Conservation (phyloP, 2,113 vertebrate genomes). For the Helogale parvula region DNA sequence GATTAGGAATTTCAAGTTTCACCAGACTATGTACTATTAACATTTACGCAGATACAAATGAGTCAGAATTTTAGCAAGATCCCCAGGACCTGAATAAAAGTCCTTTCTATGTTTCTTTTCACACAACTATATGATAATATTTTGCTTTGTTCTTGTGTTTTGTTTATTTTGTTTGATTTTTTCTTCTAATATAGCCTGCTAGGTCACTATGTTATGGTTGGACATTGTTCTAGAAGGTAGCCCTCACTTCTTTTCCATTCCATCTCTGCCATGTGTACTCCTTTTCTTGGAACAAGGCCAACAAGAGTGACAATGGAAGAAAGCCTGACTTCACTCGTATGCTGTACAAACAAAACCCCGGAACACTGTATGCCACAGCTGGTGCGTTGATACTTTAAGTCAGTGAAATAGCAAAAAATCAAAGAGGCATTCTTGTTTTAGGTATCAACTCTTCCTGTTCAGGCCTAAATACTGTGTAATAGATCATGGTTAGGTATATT, state of each 20-base stretch:
- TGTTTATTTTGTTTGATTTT: not conserved
- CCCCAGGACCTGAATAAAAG: not conserved
- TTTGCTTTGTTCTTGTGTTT: not conserved
- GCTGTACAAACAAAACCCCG: not conserved
- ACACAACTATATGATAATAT: not conserved
- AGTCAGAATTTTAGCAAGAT: not conserved
- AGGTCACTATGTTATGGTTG: not conserved
- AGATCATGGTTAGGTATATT: not conserved
- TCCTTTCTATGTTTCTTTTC: not conserved
- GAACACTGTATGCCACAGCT: not conserved
- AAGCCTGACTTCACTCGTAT: not conserved
- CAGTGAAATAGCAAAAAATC: not conserved
- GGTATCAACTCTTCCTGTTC: not conserved
- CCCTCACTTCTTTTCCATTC: not conserved
- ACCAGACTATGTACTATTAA: not conserved
- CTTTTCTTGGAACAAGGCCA: not conserved
- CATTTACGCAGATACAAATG: not conserved
- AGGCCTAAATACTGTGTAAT: not conserved
- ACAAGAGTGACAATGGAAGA: not conserved
- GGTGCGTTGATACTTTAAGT: not conserved
- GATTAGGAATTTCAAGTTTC: not conserved
- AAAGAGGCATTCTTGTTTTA: not conserved
- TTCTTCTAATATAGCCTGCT: not conserved
- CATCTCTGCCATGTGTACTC: not conserved
- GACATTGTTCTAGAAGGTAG: not conserved